Evolutionary conservation across 2,888 invertebrate genomes (phyloP).

Genomic region (Micropterix aruncella): DNA sequence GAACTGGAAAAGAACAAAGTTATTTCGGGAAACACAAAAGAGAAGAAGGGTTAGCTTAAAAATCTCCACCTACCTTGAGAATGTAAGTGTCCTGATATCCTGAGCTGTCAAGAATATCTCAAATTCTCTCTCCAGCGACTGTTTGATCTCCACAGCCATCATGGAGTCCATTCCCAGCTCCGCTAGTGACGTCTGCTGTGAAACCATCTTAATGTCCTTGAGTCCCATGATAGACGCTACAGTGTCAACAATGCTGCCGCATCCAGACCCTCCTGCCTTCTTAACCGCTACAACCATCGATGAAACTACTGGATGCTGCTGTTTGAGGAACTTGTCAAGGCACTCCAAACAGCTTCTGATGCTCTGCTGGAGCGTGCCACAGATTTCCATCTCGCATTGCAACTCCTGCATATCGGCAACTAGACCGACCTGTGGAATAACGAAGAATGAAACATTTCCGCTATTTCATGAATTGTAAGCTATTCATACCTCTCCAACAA

Average conservation of each 20-base stretch:
- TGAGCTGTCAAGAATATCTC: conserved; percentile 76
- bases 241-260: conserved; percentile 56
- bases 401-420: conserved; percentile 64
- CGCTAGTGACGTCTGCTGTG: conserved; percentile 59
- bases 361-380: conserved; percentile 75
- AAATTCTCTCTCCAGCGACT: conserved; percentile 78
- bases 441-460: neutral
- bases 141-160: conserved; percentile 94
- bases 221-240: conserved; percentile 56
- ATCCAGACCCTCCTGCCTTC: conserved; percentile 41
- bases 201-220: conserved; percentile 53
- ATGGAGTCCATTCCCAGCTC: conserved; percentile 95
- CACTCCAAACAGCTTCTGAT: conserved; percentile 69
- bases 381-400: conserved; percentile 51
- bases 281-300: conserved; percentile 86
- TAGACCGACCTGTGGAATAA: conserved; percentile 44
- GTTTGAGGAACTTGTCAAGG: conserved; percentile 59
- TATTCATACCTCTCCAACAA: conserved; percentile 72
- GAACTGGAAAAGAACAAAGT: too few species aligned
- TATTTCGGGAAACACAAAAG: too few species aligned
- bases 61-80: conserved; percentile 41
- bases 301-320: conserved; percentile 53
- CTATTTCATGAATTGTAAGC: neutral
- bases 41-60: neutral
- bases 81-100: conserved; percentile 70